These are phyloP conservation scores for Cirrhinus mrigala DNA, from an alignment of 2,797 vertebrate species.

Conservation along the genomic window DNA sequence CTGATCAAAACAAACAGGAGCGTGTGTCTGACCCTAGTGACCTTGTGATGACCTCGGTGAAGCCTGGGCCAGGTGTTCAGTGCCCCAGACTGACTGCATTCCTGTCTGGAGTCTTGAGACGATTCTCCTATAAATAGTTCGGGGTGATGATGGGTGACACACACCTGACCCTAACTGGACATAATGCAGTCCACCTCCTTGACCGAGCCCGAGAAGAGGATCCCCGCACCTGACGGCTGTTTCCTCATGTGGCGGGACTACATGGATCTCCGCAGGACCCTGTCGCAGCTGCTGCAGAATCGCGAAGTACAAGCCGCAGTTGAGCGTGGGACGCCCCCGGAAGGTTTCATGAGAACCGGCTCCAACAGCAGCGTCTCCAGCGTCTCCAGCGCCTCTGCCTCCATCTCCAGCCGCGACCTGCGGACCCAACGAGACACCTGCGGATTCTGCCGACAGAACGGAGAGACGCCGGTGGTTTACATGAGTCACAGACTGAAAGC, in stretches of 20 bases:
- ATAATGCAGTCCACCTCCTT: conserved; percentile 30
- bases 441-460: conserved; percentile 87
- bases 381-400: conserved; percentile 30
- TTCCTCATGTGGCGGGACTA: conserved; percentile 88
- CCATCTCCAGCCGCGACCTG: conserved; percentile 19
- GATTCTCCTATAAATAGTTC: conserved; percentile 1
- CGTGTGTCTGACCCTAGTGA: background rate
- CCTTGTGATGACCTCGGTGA: conserved; percentile 10
- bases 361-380: conserved; percentile 5
- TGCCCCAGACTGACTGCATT: background rate
- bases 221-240: background rate
- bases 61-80: background rate
- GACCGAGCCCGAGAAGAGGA: background rate
- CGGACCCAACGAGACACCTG: conserved; percentile 63
- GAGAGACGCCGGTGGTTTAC: conserved; percentile 80
- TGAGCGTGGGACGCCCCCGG: background rate
- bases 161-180: background rate
- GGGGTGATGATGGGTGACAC: background rate
- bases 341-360: background rate
- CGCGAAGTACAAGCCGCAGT: background rate
- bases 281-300: conserved; percentile 60
- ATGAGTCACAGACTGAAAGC: conserved; percentile 80
- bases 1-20: background rate
- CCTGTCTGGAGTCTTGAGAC: conserved; percentile 12
- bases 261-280: conserved; percentile 73